Base-by-base conservation (phyloP, 2,888 invertebrate genomes). In the Eristalis arbustorum region DNA sequence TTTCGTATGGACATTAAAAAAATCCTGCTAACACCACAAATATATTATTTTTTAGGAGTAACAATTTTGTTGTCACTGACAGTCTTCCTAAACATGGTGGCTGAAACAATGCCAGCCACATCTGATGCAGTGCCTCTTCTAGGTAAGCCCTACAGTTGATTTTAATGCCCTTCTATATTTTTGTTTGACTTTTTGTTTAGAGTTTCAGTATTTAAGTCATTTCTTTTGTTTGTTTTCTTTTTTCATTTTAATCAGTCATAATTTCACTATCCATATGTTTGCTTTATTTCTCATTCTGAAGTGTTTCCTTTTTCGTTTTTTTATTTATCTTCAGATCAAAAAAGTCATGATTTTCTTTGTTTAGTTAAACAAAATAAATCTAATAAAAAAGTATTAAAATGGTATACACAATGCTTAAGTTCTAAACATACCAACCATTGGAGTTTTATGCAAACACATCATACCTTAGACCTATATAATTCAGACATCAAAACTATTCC, bases 71-170 rank as follows among this genome's bases (percentile, higher is more conserved):
- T 99, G 93, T 98, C 98, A 92, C 95, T 99, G 94, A 98, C 98
- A 93, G 98, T 99, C 94, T 98, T 98, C 95, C 95, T 98, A 92
- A 98, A 98, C 94, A 97, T 98, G 96, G 98, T 98, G 91, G 98
- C 98, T 90, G 98, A 98, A 94, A 98, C 98, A 92, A 98, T 99
- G 98, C 98, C 98, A 90, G 98, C 98, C 91, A 98, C 98, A 88
- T 98, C 98, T 89, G 98, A 98, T 93, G 97, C 97, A 89, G 97
- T 98, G 91, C 97, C 97, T 90, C 95, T 97, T 91, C 94, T 97
- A 93, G 96, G 96, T 95, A 93, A 94, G 92, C 8, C 18, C n/a
- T 8, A 8, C n/a, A n/a, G 1, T 49, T n/a, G 18, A n/a, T n/a
- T 49, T 18, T 1, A 49, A 18, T 18, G 18, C 18, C 18, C n/a